Base-by-base conservation (phyloP, 2,113 vertebrate genomes). In the Protomyctophum bolini region DNA sequence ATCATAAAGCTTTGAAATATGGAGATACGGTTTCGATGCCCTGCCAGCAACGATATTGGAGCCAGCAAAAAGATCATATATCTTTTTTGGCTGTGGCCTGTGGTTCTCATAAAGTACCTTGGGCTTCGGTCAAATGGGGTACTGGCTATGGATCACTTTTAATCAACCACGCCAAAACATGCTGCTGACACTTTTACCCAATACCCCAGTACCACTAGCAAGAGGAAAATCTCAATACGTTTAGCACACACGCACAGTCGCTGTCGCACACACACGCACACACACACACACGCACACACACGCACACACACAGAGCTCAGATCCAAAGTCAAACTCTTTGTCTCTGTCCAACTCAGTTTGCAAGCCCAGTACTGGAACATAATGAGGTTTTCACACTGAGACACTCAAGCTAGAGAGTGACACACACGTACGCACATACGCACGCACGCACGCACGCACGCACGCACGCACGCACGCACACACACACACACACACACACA, bases 361-460 rank as follows among this genome's bases (percentile, higher is more conserved):
- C 80, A 67, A 71, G 75, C 80, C 83, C 71, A 71, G 73, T 63
- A 72, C 66, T 73, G 78, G 76, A 76, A 80, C 80, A 82, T 89
- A 88, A 88, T 87, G 73, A 80, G 83, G 76, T 87, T 86, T 89
- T 89, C 84, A 81, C 81, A 80, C 77, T 65, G 67, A 83, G 77
- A 82, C 68, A 85, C 80, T 79, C 67, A 63, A 80, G 80, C 67
- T 58, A 60, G 58, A 73, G 7, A 83, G 80, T 58, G 78, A 54
- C 49, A 63, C 1, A n/a, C 4, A 28, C 8, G 7, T 4, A 21
- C 21, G 21, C 49, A 63, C 1, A n/a, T 1, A 28, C 8, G 7
- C 8, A 58, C 14, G 49, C 58, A 45, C 12, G 14, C 58, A 63
- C 66, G 5, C 8, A 12, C 8, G 15, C 14, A 54, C 58, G 14